phyloP scores from a whole-genome alignment of 2,888 invertebrate genomes.

The Caenorhabditis macrosperma region DNA sequence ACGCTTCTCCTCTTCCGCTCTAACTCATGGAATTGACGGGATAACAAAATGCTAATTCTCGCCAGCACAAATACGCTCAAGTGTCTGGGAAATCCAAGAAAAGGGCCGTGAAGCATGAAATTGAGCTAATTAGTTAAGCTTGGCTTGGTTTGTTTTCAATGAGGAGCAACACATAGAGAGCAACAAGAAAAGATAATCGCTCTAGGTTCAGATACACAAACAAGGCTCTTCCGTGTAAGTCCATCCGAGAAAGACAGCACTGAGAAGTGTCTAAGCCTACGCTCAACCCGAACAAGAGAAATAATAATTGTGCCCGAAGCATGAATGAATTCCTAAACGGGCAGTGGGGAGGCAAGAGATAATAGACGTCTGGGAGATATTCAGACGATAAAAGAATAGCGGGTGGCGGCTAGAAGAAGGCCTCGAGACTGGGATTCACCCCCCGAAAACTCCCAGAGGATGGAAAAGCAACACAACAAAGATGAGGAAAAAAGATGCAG shows the following conservation, averaged over 20 bases:
- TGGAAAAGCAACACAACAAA: conserved; percentile 45
- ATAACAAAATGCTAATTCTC: conserved; percentile 9
- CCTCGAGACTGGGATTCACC: conserved; percentile 40
- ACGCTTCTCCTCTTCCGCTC: conserved; percentile 8
- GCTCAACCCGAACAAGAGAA: conserved; percentile 11
- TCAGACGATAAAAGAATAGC: conserved; percentile 38
- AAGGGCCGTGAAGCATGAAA: conserved; percentile 37
- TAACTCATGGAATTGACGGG: background rate
- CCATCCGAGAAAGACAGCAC: too few relatives aligned
- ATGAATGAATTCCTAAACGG: conserved; percentile 36
- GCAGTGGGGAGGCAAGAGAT: conserved; percentile 27
- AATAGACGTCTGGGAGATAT: conserved; percentile 41
- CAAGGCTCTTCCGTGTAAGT: too few relatives aligned
- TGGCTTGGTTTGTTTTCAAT: conserved; percentile 18
- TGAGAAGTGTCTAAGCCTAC: background rate
- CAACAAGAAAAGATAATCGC: background rate
- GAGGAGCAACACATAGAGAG: background rate
- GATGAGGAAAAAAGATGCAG: conserved; percentile 29
- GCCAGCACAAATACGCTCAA: conserved; percentile 7
- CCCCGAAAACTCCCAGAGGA: conserved; percentile 41
- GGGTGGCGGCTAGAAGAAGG: background rate
- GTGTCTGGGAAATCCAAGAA: conserved; percentile 44
- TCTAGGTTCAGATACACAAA: background rate
- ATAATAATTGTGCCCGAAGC: conserved; percentile 42
- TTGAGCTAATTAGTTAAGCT: conserved; percentile 55